phyloP scores from a whole-genome alignment of 2,113 vertebrate species.

The Planiliza haematocheilus region DNA sequence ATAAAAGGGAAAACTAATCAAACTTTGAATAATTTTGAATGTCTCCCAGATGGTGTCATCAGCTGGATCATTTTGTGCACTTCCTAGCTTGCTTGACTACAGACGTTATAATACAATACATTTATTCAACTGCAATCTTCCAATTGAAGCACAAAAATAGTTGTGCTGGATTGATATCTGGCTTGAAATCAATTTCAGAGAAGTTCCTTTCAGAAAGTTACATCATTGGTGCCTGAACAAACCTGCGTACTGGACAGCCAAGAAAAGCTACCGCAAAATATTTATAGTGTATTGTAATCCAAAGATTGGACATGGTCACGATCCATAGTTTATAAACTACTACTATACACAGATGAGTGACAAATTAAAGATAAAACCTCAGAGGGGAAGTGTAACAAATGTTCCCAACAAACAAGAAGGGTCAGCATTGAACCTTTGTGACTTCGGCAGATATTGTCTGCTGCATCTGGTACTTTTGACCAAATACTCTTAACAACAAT shows the following conservation, averaged over 20 bases:
- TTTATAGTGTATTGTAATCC: neutral
- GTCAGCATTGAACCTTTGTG: too few species aligned
- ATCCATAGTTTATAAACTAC: neutral
- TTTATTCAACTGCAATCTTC: slow-evolving; percentile 21
- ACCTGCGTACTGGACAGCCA: neutral
- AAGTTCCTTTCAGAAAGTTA: slow-evolving; percentile 26
- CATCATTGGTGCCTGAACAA: slow-evolving; percentile 7
- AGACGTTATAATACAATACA: slow-evolving; percentile 23
- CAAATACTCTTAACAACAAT: too few species aligned
- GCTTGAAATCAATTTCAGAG: slow-evolving; percentile 47
- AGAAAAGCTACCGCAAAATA: neutral
- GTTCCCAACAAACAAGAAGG: too few species aligned
- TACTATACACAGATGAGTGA: neutral
- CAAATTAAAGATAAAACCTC: too few species aligned
- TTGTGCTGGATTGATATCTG: slow-evolving; percentile 3
- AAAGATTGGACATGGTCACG: neutral
- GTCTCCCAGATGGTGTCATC: slow-evolving; percentile 47
- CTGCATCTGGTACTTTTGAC: too few species aligned
- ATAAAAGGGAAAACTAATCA: slow-evolving; percentile 66
- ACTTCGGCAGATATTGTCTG: too few species aligned
- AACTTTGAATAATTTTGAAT: slow-evolving; percentile 60
- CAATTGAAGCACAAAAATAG: slow-evolving; percentile 12
- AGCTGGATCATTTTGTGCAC: slow-evolving; percentile 59
- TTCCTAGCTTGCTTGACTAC: slow-evolving; percentile 33
- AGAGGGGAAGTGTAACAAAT: too few species aligned